These are phyloP conservation scores for Leptodirus hochenwartii DNA, from an alignment of 2,888 invertebrate genomes.

Conservation along the genomic window DNA sequence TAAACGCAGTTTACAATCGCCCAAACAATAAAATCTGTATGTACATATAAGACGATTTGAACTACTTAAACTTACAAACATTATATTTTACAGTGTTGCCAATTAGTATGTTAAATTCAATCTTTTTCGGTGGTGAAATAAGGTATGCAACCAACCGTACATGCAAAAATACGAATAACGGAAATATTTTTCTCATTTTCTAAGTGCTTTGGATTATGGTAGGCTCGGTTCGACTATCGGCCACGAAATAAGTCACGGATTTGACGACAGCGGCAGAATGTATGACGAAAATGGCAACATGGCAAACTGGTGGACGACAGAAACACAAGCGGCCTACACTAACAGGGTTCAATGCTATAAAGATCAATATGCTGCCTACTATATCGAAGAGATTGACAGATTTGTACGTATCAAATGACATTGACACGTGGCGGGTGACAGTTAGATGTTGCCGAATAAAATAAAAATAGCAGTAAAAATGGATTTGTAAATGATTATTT, in stretches of 20 bases:
- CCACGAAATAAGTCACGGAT: slow-evolving; percentile 37
- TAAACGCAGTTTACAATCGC: slow-evolving; percentile 46
- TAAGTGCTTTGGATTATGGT: slow-evolving; percentile 32
- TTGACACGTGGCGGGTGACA: too few species aligned
- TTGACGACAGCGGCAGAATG: slow-evolving; percentile 21
- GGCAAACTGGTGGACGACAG: slow-evolving; percentile 23
- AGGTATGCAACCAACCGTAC: slow-evolving; percentile 15
- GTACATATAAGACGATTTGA: slow-evolving; percentile 13
- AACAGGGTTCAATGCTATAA: slow-evolving; percentile 25
- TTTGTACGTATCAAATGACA: slow-evolving; percentile 16
- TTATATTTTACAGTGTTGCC: slow-evolving; percentile 24
- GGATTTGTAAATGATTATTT: too few species aligned
- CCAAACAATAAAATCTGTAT: slow-evolving; percentile 30
- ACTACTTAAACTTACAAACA: slow-evolving; percentile 5
- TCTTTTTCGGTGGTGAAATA: slow-evolving; percentile 20
- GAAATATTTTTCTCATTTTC: slow-evolving; percentile 8
- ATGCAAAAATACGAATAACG: too few species aligned
- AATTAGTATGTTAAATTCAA: slow-evolving; percentile 21
- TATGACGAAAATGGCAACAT: slow-evolving; percentile 39
- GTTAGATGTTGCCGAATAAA: neutral
- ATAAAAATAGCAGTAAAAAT: too few species aligned
- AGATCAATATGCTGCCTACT: slow-evolving; percentile 26
- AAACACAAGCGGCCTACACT: slow-evolving; percentile 20
- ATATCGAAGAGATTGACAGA: slow-evolving; percentile 21
- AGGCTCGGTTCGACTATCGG: slow-evolving; percentile 36